Evolutionary conservation across 2,888 invertebrate genomes (phyloP).

Genomic region (Ellobium chinense): DNA sequence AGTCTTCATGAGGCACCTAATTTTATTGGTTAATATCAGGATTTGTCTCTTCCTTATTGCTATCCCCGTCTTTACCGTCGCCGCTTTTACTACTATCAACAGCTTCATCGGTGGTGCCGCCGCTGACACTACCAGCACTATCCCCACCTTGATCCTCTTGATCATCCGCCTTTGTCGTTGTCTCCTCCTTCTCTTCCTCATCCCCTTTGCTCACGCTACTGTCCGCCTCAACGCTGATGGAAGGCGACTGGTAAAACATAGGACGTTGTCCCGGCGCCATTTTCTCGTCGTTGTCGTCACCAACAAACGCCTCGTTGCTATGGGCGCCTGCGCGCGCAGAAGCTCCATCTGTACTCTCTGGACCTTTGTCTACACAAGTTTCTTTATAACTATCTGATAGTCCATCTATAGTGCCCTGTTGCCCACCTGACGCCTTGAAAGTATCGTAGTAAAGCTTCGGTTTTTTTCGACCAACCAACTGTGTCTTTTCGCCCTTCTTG

Average conservation of each 20-base stretch:
- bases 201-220: too few species aligned
- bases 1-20: too few species aligned
- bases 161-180: too few species aligned
- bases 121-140: too few species aligned
- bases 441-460: constrained; percentile 13
- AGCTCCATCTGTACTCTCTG: background rate
- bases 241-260: background rate
- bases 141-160: too few species aligned
- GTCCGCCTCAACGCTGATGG: background rate
- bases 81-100: too few species aligned
- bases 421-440: background rate
- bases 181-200: too few species aligned
- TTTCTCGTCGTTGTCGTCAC: background rate
- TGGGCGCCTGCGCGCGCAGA: background rate
- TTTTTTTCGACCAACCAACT: background rate
- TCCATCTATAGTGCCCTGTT: background rate
- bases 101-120: too few species aligned
- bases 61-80: too few species aligned
- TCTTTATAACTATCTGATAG: too few species aligned
- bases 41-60: too few species aligned
- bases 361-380: background rate
- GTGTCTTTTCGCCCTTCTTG: constrained; percentile 1
- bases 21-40: too few species aligned
- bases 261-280: background rate
- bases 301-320: background rate